phyloP scores from a whole-genome alignment of 2,888 invertebrate species.

The Tipula lateralis region DNA sequence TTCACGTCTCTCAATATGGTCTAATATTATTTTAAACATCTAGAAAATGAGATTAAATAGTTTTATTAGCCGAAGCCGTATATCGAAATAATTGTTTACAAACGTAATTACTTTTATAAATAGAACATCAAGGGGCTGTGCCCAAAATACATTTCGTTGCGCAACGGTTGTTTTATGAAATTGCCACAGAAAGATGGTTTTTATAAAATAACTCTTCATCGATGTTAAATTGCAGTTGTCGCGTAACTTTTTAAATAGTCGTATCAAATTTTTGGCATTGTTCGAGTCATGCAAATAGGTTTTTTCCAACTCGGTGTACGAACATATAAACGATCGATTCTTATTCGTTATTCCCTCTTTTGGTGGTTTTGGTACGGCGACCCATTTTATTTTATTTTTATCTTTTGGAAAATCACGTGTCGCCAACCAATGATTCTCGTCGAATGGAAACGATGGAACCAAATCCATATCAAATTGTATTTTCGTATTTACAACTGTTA shows the following conservation, averaged over 20 bases:
- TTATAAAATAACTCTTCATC: conserved; percentile 20
- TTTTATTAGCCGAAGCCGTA: not conserved
- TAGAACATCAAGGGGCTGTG: not conserved
- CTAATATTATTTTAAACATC: not conserved
- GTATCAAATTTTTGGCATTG: not conserved
- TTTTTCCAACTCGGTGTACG: not conserved
- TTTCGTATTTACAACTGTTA: not conserved
- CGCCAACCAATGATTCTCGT: not conserved
- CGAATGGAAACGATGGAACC: not conserved
- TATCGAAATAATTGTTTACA: not conserved
- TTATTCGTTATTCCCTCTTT: not conserved
- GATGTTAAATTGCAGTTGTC: not conserved
- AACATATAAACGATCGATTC: not conserved
- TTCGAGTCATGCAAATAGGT: not conserved
- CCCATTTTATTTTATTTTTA: not conserved
- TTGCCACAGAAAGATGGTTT: conserved; percentile 42
- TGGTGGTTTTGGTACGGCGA: not conserved
- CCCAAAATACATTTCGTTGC: conserved; percentile 36
- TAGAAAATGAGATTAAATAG: not conserved
- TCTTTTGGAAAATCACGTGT: not conserved
- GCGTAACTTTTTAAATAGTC: conserved; percentile 19
- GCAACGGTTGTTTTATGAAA: conserved; percentile 28
- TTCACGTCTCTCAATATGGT: not conserved
- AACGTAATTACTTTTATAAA: not conserved
- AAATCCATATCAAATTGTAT: conserved; percentile 20